phyloP scores from a whole-genome alignment of 2,888 invertebrate species.

The Sesia bembeciformis region DNA sequence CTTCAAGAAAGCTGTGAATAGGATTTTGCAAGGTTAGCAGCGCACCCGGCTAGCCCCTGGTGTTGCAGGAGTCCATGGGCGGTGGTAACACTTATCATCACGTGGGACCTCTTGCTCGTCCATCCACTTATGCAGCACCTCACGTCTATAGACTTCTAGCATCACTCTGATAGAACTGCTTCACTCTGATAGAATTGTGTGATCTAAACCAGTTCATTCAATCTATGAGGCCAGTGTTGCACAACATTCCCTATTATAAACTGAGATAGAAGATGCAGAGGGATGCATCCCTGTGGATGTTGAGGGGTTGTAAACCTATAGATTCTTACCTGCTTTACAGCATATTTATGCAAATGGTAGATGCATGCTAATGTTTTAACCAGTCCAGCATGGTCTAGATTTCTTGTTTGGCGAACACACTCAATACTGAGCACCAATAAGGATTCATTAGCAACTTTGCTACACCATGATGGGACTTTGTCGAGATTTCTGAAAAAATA shows the following conservation, averaged over 20 bases:
- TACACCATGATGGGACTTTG: conserved; percentile 19
- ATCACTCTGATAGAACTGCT: neutral
- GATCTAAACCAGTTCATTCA: neutral
- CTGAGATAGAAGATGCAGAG: too few relatives aligned
- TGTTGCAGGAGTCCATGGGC: too few relatives aligned
- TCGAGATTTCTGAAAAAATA: neutral
- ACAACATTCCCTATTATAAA: too few relatives aligned
- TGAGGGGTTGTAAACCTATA: neutral
- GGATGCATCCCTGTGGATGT: too few relatives aligned
- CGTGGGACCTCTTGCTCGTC: too few relatives aligned
- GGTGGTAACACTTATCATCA: too few relatives aligned
- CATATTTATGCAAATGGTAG: conserved; percentile 44
- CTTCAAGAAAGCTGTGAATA: too few relatives aligned
- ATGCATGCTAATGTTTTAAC: conserved; percentile 48
- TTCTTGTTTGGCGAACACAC: conserved; percentile 38
- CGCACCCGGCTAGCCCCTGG: too few relatives aligned
- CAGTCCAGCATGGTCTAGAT: conserved; percentile 24
- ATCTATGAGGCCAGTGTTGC: neutral
- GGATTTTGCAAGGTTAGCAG: too few relatives aligned
- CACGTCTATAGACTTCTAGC: too few relatives aligned
- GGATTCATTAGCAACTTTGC: conserved; percentile 29
- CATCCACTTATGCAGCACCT: too few relatives aligned
- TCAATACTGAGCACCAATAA: conserved; percentile 39
- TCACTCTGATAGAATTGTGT: neutral
- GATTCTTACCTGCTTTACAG: conserved; percentile 29